Evolutionary conservation across 2,113 vertebrate genomes (phyloP), one percentile per base, ranked within the genome.

Genomic region (Hymenochirus boettgeri): DNA sequence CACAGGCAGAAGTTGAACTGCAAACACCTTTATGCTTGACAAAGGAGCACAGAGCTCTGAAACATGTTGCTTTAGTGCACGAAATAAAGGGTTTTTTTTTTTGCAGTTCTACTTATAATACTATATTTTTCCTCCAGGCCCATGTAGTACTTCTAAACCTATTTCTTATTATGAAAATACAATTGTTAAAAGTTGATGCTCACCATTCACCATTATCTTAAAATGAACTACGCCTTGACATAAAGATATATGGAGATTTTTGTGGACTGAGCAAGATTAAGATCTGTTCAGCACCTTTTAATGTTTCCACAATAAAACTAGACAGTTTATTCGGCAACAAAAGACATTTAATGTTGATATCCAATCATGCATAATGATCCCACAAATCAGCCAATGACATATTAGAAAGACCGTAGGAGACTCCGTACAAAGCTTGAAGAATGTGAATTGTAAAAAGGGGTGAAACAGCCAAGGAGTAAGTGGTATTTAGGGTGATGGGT

Each of bases 401-500:
- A 66, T 63, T 77, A 83, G 79, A 77, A 76, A 71, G 21, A 76
- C 63, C 69, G 59, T 29, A 77, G 57, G 62, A 71, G 65, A 75
- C 66, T 76, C 42, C 48, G 63, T 73, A 70, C 67, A 64, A 70
- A 76, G 70, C 71, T 74, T 62, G 60, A 77, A 79, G 77, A 53
- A 60, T 29, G 59, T 71, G 74, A 64, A 73, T 71, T 69, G 46
- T 74, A 69, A 33, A 77, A 70, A 61, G 69, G 65, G 59, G 67
- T 42, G 39, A 58, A 71, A 37, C 26, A 73, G 69, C 53, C 19
- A 7, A 52, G 74, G 75, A 72, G 75, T 76, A 67, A 12, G 69
- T 74, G 72, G 77, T 79, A 73, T 76, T 80, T 74, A 72, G 66
- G 73, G 77, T 79, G 76, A 77, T 71, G 77, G 78, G 72, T 66